Base-by-base conservation (phyloP, 2,888 invertebrate genomes). In the Dromius quadrimaculatus region DNA sequence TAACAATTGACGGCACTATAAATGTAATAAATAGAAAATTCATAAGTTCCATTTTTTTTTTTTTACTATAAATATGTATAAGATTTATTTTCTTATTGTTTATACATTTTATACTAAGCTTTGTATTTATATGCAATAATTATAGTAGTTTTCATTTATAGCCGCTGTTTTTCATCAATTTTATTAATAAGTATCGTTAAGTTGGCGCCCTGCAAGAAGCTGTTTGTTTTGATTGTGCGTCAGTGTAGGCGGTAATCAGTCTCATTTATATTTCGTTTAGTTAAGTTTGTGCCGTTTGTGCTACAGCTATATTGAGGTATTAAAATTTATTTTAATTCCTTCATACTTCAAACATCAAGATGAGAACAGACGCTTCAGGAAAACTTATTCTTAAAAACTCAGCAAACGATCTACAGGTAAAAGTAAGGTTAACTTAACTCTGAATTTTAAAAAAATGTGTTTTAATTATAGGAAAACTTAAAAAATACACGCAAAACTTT, bases 401-500 rank as follows among this genome's bases (percentile, higher is more conserved):
- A 23, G 74, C 79, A 6, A 75, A 78, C 50, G 78, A 80, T 64
- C 76, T 79, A 72, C 79, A 81, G 73, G 81, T 81, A 75, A 74
- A 61, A 22, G 38, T 34, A 63, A 22, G 11, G 59, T 69, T 70
- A 41, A 63, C 13, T 8, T 32, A 28, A 20, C 15, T 72, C 43
- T 70, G 50, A 45, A 41, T 22, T 4, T 20, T 50, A 71, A 54
- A 20, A 61, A 54, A 41, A 50, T 11, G 22, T 63, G 41, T 38
- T 45, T 11, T 71, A n/a, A n/a, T 78, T 77, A 1, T 73, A 87
- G 86, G 86, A 90, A 75, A 90, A 85, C 77, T 83, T 88, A 45
- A 83, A 85, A 79, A 84, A 83, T 75, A 82, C 85, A 32, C 84
- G 92, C 76, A 90, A 88, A 82, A 89, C 90, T 19, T 84, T 93